Base-by-base conservation (phyloP, 2,113 vertebrate genomes). In the Hemichromis elongatus region DNA sequence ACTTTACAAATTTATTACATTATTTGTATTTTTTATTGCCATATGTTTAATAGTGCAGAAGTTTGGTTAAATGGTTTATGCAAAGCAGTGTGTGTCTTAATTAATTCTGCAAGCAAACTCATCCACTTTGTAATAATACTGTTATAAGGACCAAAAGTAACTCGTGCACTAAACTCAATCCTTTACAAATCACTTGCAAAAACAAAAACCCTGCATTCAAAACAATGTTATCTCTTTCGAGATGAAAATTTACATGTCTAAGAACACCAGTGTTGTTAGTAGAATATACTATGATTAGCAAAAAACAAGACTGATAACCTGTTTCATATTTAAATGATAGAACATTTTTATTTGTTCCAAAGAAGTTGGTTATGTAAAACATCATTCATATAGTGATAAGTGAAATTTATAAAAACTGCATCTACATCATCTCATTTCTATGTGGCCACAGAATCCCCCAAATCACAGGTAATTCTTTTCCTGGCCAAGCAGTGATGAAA, bases 21-120 rank as follows among this genome's bases (percentile, higher is more conserved):
- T 1, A 42, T 68, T 42, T 68, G 35, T 68, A 26, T 42, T 68
- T 42, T 66, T 66, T 13, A 37, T 37, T 8, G 61, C 35, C n/a
- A 11, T 40, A 24, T 3, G 4, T 24, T 14, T 14, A n/a, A 68
- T 16, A 45, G 63, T 0, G 0, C n/a, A 16, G 12, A 14, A 26
- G 63, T 68, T 1, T 2, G 63, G 35, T 42, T 6, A n/a, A n/a
- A 42, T 24, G 63, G 0, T 16, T 68, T 42, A 16, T 12, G 37
- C 63, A 42, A 68, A 68, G 8, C 9, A 6, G 35, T 24, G 61
- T 40, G 66, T 70, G 66, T 70, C 21, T 47, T 7, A 70, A 70
- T 45, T 45, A 4, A 70, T 28, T 45, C 14, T 47, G 40, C 14
- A 3, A 70, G 47, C 9, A 47, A 45, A 70, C 0, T 10, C 12